These are phyloP conservation scores for Pandemis corylana DNA, from an alignment of 2,888 invertebrate genomes.

Conservation along the genomic window DNA sequence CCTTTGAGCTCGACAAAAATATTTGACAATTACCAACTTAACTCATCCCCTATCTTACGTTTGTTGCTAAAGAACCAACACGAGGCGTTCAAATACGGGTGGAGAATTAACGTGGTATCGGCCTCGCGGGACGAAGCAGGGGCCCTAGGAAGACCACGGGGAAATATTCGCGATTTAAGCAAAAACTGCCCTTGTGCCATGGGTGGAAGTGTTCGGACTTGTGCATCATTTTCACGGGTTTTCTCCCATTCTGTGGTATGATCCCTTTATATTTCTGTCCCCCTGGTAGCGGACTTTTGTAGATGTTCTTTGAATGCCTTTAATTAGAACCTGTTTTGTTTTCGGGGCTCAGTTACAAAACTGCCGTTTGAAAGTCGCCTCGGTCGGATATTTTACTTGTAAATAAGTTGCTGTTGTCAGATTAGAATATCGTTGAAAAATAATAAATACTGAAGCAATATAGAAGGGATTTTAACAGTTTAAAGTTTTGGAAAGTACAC, in stretches of 20 bases:
- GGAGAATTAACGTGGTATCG: conserved; percentile 44
- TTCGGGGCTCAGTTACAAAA: conserved; percentile 31
- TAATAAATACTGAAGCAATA: not conserved
- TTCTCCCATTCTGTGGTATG: conserved; percentile 22
- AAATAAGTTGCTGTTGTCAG: not conserved
- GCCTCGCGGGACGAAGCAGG: conserved; percentile 40
- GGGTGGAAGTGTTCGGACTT: too few relatives aligned
- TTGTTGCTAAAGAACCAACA: conserved; percentile 59
- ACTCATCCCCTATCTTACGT: conserved; percentile 41
- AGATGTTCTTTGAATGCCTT: conserved; percentile 35
- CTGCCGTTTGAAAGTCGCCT: not conserved
- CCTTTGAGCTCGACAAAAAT: conserved; percentile 40
- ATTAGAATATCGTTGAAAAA: not conserved
- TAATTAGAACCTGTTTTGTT: conserved; percentile 36
- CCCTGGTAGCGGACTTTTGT: conserved; percentile 40
- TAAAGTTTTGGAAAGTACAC: not conserved
- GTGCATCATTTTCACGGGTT: not conserved
- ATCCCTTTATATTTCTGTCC: conserved; percentile 40
- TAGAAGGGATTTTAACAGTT: not conserved
- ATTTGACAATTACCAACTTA: conserved; percentile 42
- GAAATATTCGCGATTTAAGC: not conserved
- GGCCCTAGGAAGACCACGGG: not conserved
- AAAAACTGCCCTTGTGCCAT: not conserved
- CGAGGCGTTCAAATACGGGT: conserved; percentile 71
- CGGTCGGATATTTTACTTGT: not conserved